Conservation (phyloP, 2,888 invertebrate genomes). For the Lycophotia porphyrea region DNA sequence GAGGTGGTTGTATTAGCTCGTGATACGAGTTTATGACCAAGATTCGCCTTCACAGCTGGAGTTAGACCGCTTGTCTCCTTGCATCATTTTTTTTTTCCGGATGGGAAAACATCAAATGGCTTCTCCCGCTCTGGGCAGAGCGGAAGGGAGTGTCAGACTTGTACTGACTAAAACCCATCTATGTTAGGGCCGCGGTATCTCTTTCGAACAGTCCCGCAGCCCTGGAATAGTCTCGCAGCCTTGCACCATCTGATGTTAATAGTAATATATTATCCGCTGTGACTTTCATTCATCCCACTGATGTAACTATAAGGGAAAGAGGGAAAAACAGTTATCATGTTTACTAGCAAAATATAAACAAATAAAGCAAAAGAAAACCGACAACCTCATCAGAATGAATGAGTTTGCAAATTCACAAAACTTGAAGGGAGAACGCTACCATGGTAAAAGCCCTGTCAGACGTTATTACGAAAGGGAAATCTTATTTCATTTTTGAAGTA, state of each 20-base stretch:
- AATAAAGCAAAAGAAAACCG: conserved; percentile 22
- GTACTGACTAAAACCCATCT: too few species aligned
- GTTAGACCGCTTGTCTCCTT: too few species aligned
- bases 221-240: too few species aligned
- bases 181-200: too few species aligned
- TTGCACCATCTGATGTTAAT: too few species aligned
- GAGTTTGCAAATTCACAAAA: conserved; percentile 46
- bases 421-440: conserved; percentile 30
- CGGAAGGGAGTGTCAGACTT: too few species aligned
- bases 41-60: background rate
- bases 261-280: background rate
- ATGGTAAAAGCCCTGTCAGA: conserved; percentile 28
- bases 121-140: too few species aligned
- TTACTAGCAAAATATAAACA: conserved; percentile 3
- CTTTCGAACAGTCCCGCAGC: too few species aligned
- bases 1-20: background rate
- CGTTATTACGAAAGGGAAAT: conserved; percentile 28
- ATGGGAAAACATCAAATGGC: too few species aligned
- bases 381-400: conserved; percentile 43
- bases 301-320: background rate
- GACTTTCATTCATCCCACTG: background rate
- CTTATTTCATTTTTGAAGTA: conserved; percentile 37
- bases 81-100: background rate
- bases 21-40: background rate
- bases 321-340: background rate